phyloP scores from a whole-genome alignment of 2,888 invertebrate species.

The Meloe dianella region DNA sequence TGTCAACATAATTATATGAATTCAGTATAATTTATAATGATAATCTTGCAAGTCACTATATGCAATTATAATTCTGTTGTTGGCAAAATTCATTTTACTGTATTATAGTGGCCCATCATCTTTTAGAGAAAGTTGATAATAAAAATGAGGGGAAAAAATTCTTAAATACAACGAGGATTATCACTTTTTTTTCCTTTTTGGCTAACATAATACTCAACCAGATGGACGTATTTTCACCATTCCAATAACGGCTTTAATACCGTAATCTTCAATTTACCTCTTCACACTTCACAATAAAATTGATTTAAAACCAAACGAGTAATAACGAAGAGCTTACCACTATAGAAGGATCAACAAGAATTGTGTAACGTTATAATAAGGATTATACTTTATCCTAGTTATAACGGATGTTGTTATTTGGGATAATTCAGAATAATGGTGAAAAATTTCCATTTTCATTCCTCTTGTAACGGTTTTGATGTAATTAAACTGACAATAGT shows the following conservation, averaged over 20 bases:
- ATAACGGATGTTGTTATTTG: not conserved
- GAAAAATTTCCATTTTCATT: no score
- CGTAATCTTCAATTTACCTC: conserved; percentile 38
- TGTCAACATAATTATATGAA: not conserved
- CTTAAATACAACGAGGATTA: not conserved
- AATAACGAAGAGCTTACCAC: not conserved
- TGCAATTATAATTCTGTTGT: conserved; percentile 7
- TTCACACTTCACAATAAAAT: conserved; percentile 35
- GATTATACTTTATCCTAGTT: not conserved
- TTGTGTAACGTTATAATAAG: not conserved
- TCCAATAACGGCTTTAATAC: conserved; percentile 33
- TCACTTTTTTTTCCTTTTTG: not conserved
- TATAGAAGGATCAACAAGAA: not conserved
- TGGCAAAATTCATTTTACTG: conserved; percentile 1
- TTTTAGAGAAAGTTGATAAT: conserved; percentile 10
- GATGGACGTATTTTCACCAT: conserved; percentile 23
- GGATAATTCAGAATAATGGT: not conserved
- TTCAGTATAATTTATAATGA: not conserved
- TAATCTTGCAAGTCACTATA: conserved; percentile 5
- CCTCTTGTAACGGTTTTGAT: not conserved
- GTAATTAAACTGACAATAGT: not conserved
- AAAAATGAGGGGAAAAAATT: not conserved
- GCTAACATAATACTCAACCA: not conserved
- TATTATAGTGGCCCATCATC: not conserved
- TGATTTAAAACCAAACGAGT: conserved; percentile 30